Conservation (phyloP, 2,113 vertebrate species). For the Neopipo cinnamomea region DNA sequence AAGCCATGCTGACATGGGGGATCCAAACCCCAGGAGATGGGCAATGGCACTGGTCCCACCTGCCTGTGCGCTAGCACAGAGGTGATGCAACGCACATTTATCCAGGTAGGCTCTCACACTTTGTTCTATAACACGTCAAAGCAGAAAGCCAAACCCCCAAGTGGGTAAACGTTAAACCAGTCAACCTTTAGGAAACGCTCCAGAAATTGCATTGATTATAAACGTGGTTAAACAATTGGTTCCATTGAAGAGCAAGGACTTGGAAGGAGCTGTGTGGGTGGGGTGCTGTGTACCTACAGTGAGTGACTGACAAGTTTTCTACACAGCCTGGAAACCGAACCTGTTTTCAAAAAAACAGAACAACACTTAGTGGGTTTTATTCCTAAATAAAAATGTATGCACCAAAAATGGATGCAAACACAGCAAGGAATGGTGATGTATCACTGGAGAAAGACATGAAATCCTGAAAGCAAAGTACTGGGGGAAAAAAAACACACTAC, state of each 20-base stretch:
- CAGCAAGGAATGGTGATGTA: background rate
- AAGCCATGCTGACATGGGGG: background rate
- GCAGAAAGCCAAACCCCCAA: background rate
- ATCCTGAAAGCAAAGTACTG: background rate
- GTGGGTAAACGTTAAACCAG: background rate
- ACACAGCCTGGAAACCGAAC: background rate
- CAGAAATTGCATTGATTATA: background rate
- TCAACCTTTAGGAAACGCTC: background rate
- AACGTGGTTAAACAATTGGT: background rate
- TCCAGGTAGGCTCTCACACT: background rate
- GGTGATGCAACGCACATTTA: background rate
- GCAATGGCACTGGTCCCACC: background rate
- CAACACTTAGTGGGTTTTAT: background rate
- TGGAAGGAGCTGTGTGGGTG: background rate
- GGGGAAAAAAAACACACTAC: background rate
- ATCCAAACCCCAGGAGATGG: background rate
- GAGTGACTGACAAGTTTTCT: background rate
- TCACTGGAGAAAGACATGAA: background rate
- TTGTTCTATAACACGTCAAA: background rate
- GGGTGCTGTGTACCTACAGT: background rate
- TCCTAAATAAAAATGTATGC: background rate
- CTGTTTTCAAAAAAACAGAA: background rate
- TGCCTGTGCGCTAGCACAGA: fast-evolving
- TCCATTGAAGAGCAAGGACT: background rate
- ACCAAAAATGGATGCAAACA: background rate